A percentile compares a stretch with the other conserved stretches of the same genome.
Conservation (phyloP, 2,888 invertebrate species). For the Frankliniella intonsa region DNA sequence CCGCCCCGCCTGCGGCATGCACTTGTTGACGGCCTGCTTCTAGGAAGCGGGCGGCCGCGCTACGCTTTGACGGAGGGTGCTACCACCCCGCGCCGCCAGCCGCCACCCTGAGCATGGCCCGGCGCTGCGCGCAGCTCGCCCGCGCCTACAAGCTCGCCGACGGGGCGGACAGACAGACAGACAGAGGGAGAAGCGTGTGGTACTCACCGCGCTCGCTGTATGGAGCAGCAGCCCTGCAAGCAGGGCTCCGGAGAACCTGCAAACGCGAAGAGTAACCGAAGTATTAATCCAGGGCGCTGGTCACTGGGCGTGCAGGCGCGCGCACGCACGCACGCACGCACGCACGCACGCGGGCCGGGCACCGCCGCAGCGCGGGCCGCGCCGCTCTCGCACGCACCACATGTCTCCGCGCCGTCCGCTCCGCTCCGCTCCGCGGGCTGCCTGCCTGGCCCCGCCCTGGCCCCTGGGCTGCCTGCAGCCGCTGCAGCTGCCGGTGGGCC, state of each 20-base stretch:
- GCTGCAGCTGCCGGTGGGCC: too few relatives aligned
- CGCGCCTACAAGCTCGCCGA: not conserved
- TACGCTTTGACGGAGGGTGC: too few relatives aligned
- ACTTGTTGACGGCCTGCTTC: not conserved
- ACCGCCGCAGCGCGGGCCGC: not conserved
- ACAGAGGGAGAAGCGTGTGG: not conserved
- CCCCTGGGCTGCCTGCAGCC: not conserved
- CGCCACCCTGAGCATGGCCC: not conserved
- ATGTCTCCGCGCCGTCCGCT: not conserved
- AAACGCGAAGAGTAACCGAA: not conserved
- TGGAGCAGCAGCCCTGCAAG: not conserved
- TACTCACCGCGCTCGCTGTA: conserved; percentile 1
- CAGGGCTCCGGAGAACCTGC: conserved; percentile 6
- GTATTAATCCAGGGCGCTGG: not conserved
- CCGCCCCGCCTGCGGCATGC: not conserved
- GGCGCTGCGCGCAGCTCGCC: not conserved
- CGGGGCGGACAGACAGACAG: not conserved
- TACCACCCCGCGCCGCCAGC: too few relatives aligned
- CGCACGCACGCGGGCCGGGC: not conserved
- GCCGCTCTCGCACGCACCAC: not conserved
- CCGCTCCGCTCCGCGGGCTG: not conserved
- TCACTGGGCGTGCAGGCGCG: not conserved
- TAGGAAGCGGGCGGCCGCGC: not conserved
- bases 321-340: not conserved
- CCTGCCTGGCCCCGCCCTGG: not conserved